phyloP scores from a whole-genome alignment of 2,113 vertebrate species.

The Xenotilapia longispinis region DNA sequence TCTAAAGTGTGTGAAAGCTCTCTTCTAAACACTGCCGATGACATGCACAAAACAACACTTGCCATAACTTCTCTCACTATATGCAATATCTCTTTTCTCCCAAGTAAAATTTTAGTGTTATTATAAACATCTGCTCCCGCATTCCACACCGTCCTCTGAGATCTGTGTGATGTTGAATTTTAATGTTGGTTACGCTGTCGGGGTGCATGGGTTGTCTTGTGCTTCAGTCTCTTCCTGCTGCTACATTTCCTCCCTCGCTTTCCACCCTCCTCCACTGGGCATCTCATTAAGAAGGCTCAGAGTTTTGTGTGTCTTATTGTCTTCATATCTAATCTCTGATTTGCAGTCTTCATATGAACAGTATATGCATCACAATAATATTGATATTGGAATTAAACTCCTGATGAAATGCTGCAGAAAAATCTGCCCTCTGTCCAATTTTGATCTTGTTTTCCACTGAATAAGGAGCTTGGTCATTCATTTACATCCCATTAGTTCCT shows the following conservation, averaged over 20 bases:
- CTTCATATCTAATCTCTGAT: constrained; percentile 13
- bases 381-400: neutral
- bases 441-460: neutral
- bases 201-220: neutral
- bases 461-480: neutral
- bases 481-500: neutral
- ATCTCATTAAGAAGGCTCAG: constrained; percentile 5
- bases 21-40: neutral
- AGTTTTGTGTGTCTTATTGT: constrained; percentile 1
- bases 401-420: neutral
- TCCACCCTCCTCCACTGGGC: constrained; percentile 9
- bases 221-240: constrained; percentile 24
- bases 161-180: constrained; percentile 37
- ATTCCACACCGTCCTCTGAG: neutral
- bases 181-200: constrained; percentile 21
- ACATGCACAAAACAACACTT: neutral
- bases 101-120: constrained; percentile 35
- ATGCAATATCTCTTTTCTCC: neutral
- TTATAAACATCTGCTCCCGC: constrained; percentile 45
- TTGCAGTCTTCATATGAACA: neutral
- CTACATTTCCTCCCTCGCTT: constrained; percentile 27
- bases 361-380: neutral
- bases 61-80: neutral
- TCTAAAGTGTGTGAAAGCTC: neutral
- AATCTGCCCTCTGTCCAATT: neutral